Conservation (phyloP, 2,113 vertebrate genomes). For the Myrmecobius fasciatus region DNA sequence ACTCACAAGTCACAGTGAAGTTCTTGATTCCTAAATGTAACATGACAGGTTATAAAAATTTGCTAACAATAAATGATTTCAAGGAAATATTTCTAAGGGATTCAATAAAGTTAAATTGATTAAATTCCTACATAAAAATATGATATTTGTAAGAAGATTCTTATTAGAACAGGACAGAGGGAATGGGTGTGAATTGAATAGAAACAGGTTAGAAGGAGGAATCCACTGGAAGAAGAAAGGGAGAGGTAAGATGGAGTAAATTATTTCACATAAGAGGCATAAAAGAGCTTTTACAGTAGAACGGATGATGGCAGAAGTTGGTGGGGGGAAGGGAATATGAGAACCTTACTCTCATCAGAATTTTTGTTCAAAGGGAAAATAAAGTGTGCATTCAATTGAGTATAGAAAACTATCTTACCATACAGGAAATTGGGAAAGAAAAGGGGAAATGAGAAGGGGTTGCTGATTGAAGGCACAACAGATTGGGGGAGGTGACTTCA, state of each 20-base stretch:
- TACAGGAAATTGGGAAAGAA: too few relatives aligned
- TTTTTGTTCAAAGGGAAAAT: neutral
- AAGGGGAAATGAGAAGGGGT: too few relatives aligned
- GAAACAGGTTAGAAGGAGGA: neutral
- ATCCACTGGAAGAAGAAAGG: neutral
- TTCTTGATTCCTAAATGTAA: slow-evolving; percentile 19
- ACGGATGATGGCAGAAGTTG: neutral
- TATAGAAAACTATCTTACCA: neutral
- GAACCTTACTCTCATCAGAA: neutral
- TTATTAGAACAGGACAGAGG: neutral
- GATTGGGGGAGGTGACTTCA: too few relatives aligned
- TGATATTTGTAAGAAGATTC: neutral
- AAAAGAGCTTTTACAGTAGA: neutral
- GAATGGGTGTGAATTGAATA: neutral
- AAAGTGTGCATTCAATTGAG: neutral
- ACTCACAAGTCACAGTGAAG: slow-evolving; percentile 24
- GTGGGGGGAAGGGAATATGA: neutral
- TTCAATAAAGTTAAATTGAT: neutral
- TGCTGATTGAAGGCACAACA: too few relatives aligned
- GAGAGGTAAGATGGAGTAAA: neutral
- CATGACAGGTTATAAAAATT: slow-evolving; percentile 11
- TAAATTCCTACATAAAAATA: neutral
- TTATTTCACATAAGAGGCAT: neutral
- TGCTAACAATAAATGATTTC: slow-evolving; percentile 26
- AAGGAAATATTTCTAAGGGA: neutral